Base-by-base conservation (phyloP, 92 coral and sea anemone genomes). In the Muricea muricata region DNA sequence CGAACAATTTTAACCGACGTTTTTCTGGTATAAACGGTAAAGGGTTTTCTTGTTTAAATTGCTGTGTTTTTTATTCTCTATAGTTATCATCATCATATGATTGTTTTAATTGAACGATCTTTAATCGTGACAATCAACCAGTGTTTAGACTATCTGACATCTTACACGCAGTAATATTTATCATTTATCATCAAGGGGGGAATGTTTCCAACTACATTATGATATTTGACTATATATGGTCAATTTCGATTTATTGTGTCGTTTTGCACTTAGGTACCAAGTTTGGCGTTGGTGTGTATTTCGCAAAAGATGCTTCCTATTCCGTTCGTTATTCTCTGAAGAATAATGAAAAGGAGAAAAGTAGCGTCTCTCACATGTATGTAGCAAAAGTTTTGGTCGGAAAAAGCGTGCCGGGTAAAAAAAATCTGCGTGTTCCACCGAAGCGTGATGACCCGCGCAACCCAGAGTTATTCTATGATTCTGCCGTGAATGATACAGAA, bases 261-360 rank as follows among this genome's bases (percentile, higher is more conserved):
- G n/a, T n/a, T n/a, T n/a, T n/a, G n/a, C 21, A 28, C 14, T 4
- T 42, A 90, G 93, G 88, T 15, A 67, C 92, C 15, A 50, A 29
- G 7, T 92, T 17, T 54, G 96, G 96, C 18, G 81, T 84, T 13
- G 97, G 97, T 12, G 97, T 92, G 13, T 92, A 92, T 80, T 92
- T 92, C 58, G 97, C 97, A 47, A 85, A 75, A 60, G 75, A 90
- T 33, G 90, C 97, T 24, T 77, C 72, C 0, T 81, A 77, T 65
- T 92, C 97, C 3, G 0, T 35, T 39, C 0, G 26, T 20, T 92
- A 57, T 81, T 14, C 26, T 12, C 80, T 88, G 15, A 71, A 87
- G 41, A 29, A 42, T 13, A 30, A 26, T 18, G 73, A 48, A 13
- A 31, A 70, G 46, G 48, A 70, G 46, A 74, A 65, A 71, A 4